Evolutionary conservation across 2,113 vertebrate species (phyloP).

Genomic region (Anoplopoma fimbria): DNA sequence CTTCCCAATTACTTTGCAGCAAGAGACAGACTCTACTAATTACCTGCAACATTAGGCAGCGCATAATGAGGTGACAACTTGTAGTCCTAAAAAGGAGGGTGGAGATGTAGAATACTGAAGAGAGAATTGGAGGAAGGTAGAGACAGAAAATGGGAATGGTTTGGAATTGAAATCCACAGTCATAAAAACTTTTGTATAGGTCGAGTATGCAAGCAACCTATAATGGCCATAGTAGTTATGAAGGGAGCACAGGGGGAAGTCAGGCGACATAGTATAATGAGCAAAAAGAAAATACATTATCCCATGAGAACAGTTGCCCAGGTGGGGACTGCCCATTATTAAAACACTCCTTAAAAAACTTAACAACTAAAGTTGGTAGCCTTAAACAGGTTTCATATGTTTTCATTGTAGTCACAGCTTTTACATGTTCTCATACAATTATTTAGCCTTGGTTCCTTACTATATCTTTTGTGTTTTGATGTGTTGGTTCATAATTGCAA

Average conservation of each 20-base stretch:
- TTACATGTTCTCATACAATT: too few relatives aligned
- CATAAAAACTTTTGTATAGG: not conserved
- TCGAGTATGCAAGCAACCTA: not conserved
- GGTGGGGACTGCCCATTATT: not conserved
- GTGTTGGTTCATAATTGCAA: too few relatives aligned
- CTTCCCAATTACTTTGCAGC: slow-evolving; percentile 41
- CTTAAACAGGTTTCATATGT: too few relatives aligned
- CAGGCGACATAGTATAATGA: not conserved
- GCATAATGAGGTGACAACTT: slow-evolving; percentile 47
- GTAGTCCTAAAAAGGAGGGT: not conserved
- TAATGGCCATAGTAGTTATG: not conserved
- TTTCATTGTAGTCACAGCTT: too few relatives aligned
- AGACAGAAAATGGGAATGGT: not conserved
- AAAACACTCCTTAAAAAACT: too few relatives aligned
- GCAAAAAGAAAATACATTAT: not conserved
- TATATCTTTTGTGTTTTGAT: too few relatives aligned
- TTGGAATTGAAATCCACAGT: not conserved
- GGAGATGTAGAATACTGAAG: not conserved
- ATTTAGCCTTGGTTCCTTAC: too few relatives aligned
- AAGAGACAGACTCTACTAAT: slow-evolving; percentile 60
- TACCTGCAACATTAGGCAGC: slow-evolving; percentile 57
- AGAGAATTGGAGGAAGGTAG: not conserved
- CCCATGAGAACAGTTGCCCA: not conserved
- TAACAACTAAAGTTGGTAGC: too few relatives aligned
- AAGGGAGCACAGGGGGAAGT: not conserved